Base-by-base conservation (phyloP, 2,888 invertebrate species). In the Volucella bombylans region DNA sequence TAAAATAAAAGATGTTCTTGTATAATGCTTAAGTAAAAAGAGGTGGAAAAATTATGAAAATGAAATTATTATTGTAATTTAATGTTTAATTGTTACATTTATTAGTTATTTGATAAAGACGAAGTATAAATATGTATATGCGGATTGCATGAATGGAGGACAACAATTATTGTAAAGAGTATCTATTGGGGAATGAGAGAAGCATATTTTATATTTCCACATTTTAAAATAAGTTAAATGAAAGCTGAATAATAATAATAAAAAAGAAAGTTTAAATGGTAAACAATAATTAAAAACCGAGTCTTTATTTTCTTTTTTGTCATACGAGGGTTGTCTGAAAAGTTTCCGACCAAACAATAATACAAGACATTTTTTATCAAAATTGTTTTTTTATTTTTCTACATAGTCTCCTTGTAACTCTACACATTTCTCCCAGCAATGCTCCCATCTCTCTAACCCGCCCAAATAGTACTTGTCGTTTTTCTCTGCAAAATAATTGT, bases 81-180 rank as follows among this genome's bases (percentile, higher is more conserved):
- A 83, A 79, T 50, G 69, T 79, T 79, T 45, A 67, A 74, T 47
- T 80, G 83, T 83, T 83, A 80, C 61, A 76, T 76, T 80, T 55
- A 73, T 54, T 64, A 65, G 65, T 54, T 62, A 54, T 50, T 67
- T 73, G 57, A 50, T 23, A 39, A 57, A 41, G 47, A 14, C 52
- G 45, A 49, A 18, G 65, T 47, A 74, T 65, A 54, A 10, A 39
- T 8, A 11, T 67, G 49, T 15, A 55, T 55, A 41, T 31, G 23
- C 8, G 47, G 18, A 18, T 12, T 61, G 8, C 31, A 52, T 14
- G 31, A 55, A 59, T 1, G 41, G 61, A 69, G 15, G 43, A 69
- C 68, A 73, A 64, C 50, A 64, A 64, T 68, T 69, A 52, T 61
- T 52, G 64, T 38, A 39, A 59, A 55, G 49, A 9, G 15, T 15